Conservation (phyloP, 2,888 invertebrate genomes). For the Venusia cambrica region DNA sequence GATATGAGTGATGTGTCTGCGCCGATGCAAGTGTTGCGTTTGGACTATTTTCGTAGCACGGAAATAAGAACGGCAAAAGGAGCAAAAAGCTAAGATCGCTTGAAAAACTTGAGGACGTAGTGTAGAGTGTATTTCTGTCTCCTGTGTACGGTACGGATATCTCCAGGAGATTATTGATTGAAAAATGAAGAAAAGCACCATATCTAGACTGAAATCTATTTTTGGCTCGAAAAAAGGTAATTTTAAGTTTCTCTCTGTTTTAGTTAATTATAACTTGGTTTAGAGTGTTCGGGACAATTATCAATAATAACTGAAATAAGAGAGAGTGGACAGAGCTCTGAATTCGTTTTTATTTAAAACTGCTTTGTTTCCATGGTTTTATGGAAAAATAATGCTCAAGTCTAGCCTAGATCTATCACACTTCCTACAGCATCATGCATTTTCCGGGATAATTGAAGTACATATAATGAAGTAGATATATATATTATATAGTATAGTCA, state of each 20-base stretch:
- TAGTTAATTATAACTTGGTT: no score
- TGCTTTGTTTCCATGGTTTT: no score
- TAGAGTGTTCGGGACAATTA: no score
- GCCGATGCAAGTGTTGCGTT: conserved; percentile 73
- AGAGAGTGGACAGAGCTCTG: no score
- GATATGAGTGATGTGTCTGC: conserved; percentile 74
- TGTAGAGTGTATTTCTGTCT: conserved; percentile 73
- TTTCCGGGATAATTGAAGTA: no score
- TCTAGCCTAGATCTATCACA: no score
- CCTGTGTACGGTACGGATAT: conserved; percentile 63
- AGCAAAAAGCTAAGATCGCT: conserved; percentile 72
- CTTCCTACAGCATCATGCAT: no score
- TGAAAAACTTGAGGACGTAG: conserved; percentile 77
- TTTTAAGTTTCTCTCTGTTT: conserved; percentile 15
- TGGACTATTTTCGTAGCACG: conserved; percentile 79
- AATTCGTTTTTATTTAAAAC: no score
- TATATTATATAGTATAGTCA: no score
- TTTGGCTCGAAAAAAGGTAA: conserved; percentile 73
- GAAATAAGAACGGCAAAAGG: conserved; percentile 80
- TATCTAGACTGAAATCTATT: conserved; percentile 71
- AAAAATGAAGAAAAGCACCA: conserved; percentile 73
- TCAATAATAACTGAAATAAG: no score
- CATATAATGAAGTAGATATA: no score
- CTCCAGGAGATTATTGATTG: conserved; percentile 41
- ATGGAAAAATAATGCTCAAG: no score